Evolutionary conservation across 2,888 invertebrate genomes (phyloP).

Genomic region (Zaprionus lineosus): DNA sequence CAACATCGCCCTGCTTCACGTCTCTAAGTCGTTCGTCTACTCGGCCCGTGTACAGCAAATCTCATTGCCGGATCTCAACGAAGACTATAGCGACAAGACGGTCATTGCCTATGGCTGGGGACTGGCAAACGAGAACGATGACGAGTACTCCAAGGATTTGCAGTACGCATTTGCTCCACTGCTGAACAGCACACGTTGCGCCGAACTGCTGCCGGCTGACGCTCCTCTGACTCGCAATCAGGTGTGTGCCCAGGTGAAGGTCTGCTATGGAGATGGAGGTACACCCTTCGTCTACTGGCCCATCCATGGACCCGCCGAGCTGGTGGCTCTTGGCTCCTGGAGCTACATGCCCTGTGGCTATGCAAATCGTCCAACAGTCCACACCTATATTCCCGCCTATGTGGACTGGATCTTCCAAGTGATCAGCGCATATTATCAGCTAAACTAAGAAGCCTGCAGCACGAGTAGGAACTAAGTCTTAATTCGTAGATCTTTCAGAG

Average conservation of each 20-base stretch:
- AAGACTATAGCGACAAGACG: conserved; percentile 58
- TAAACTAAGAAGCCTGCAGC: conserved; percentile 41
- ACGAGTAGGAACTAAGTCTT: neutral
- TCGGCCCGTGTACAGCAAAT: conserved; percentile 79
- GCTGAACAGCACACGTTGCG: conserved; percentile 47
- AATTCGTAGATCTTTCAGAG: neutral
- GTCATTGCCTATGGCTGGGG: conserved; percentile 74
- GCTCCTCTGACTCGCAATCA: conserved; percentile 61
- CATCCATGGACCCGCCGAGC: conserved; percentile 54
- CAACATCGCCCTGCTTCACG: conserved; percentile 84
- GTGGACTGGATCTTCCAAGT: conserved; percentile 71
- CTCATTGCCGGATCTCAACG: conserved; percentile 76
- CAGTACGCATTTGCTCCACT: conserved; percentile 61
- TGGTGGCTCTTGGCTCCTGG: conserved; percentile 72
- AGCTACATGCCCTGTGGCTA: conserved; percentile 77
- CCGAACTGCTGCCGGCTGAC: conserved; percentile 49
- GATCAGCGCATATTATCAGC: conserved; percentile 68
- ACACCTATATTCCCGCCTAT: conserved; percentile 58
- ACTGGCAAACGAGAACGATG: conserved; percentile 51
- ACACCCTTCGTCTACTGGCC: conserved; percentile 73
- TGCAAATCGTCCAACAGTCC: conserved; percentile 66
- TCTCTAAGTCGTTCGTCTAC: conserved; percentile 73
- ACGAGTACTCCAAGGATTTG: conserved; percentile 61
- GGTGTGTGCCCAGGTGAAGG: conserved; percentile 63
- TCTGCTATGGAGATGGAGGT: conserved; percentile 78